Evolutionary conservation across 2,888 invertebrate genomes (phyloP), one percentile per base, ranked within the genome.

Genomic region (Trissoscelio sp.): DNA sequence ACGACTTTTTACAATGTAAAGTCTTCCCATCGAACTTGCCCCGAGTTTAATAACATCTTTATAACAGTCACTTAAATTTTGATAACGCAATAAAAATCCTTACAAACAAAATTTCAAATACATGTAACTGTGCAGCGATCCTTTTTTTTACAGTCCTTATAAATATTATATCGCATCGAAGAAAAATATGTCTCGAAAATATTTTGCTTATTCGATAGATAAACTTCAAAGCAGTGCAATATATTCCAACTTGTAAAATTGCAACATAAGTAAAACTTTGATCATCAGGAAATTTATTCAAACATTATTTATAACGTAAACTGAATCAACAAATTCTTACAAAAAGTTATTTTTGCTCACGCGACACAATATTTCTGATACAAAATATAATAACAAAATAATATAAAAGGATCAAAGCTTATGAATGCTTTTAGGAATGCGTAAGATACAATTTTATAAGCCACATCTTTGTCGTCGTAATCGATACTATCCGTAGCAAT

Each of bases 191-290:
- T 24, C 14, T 60, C 22, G 14, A 42, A 60, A 60, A 46, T 62
- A 31, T 62, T 46, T 62, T 62, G 28, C 60, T 62, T 62, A 62
- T 62, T 62, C 18, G 44, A 14, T 31, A 46, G 14, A 31, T 62
- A 46, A 62, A 44, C 44, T 46, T 31, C 18, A 44, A 42, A 42
- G 42, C 14, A 24, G 2, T 42, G 42, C 42, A 58, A 62, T 62
- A 46, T 39, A 16, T 42, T 60, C 12, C 14, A 28, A 31, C n/a
- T 62, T 44, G 28, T 31, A 5, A 46, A 62, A 62, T 31, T 46
- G 46, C 62, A 31, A 28, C 62, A 46, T 46, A 44, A 46, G 18
- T 46, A 16, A 28, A 62, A 28, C 34, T 46, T 62, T 62, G 16
- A 28, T 55, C 2, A 18, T 39, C 39, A 39, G 9, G 46, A 62